Conservation (phyloP, 2,113 vertebrate species). For the Brachypodius melanocephalos region DNA sequence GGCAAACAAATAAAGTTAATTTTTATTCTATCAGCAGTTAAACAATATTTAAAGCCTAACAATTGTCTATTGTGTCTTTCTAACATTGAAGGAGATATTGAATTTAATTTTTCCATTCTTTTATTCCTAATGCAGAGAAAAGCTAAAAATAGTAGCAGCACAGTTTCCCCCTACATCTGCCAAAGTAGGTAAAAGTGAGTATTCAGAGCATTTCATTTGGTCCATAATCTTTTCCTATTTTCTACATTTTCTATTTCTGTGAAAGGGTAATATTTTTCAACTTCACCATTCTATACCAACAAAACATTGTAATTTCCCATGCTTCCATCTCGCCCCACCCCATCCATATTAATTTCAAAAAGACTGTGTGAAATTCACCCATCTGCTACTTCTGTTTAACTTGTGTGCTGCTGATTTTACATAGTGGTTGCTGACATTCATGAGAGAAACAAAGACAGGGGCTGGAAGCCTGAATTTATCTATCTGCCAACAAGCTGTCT, state of each 20-base stretch:
- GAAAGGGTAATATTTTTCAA: conserved; percentile 43
- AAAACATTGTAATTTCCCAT: conserved; percentile 35
- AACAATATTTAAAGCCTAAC: not conserved
- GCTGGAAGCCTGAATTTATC: conserved; percentile 6
- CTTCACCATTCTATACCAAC: conserved; percentile 1
- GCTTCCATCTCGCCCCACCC: not conserved
- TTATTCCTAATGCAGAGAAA: not conserved
- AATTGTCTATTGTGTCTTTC: not conserved
- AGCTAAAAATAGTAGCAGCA: not conserved
- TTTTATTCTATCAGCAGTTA: not conserved
- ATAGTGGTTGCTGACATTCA: not conserved
- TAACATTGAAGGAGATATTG: not conserved
- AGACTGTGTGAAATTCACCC: conserved; percentile 42
- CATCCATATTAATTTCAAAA: conserved; percentile 27
- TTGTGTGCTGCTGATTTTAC: conserved; percentile 39
- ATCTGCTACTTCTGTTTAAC: conserved; percentile 55
- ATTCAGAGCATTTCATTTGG: not conserved
- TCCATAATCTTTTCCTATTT: not conserved
- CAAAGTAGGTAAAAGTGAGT: not conserved
- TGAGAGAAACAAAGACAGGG: conserved; percentile 30
- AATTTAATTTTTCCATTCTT: not conserved
- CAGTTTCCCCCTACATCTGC: not conserved
- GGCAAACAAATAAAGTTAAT: not conserved
- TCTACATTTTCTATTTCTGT: conserved; percentile 13
- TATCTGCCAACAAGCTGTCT: not conserved